Evolutionary conservation across 92 coral and sea anemone species (phyloP), one percentile per base, ranked within the genome.

Genomic region (Plumapathes pennacea): DNA sequence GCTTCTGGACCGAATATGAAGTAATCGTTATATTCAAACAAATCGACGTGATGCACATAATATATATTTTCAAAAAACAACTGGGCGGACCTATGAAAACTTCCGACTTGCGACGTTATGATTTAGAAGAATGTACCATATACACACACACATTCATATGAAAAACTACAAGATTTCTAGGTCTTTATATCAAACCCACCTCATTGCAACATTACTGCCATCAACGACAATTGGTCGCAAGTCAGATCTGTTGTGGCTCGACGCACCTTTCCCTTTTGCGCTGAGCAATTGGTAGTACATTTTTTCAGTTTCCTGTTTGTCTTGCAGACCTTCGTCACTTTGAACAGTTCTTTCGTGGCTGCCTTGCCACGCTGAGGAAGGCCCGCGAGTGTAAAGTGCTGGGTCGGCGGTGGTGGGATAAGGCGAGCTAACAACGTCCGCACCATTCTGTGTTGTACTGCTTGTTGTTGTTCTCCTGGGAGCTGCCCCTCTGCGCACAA

Each of bases 141-240:
- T 36, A 9, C 9, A 36, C 9, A 33, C 3, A 58, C 69, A 45
- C 36, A 38, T 11, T 47, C 32, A 31, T 11, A 40, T 49, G 5
- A 10, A 24, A 6, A n/a, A n/a, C n/a, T 49, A 12, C 20, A 19
- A 13, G 13, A 6, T 23, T 5, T 28, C 4, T 32, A 27, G 24
- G 41, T 13, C 38, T 25, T 54, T 24, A 33, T 23, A 19, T 1
- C 10, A 14, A 21, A 43, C 73, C 42, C 46, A 94, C 99, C 99
- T 94, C 99, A 94, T 94, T 1, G 99, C 99, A 45, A 94, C 99
- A 65, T 94, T 94, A 33, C 99, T 94, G 6, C 99, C 99, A 89
- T 94, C 99, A 36, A 94, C 89, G 5, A 94, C 99, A 13, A 94
- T 68, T 18, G 90, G 97, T 41, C 99, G 64, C 26, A 89, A 60